Evolutionary conservation across 2,888 invertebrate genomes (phyloP).

Genomic region (Oscheius onirici): DNA sequence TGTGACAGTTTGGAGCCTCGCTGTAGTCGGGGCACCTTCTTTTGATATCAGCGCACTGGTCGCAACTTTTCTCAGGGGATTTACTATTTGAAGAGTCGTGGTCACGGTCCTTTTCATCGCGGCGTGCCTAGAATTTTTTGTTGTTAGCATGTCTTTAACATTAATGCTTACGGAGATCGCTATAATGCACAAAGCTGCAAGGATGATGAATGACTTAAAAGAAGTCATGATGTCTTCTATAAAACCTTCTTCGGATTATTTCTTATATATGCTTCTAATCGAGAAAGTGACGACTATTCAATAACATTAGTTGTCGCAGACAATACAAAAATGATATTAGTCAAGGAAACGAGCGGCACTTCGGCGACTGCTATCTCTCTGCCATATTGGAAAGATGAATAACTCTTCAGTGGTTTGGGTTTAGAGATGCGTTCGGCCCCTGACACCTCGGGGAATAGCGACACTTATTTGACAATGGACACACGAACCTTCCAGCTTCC

Average conservation of each 20-base stretch:
- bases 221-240: background rate
- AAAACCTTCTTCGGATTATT: no score
- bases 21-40: background rate
- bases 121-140: no score
- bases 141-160: no score
- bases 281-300: no score
- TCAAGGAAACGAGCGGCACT: no score
- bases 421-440: slow-evolving; percentile 16
- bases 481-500: slow-evolving; percentile 13
- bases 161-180: background rate
- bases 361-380: no score
- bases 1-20: background rate
- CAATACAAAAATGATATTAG: no score
- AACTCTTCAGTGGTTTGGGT: slow-evolving; percentile 24
- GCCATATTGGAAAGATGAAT: slow-evolving; percentile 14
- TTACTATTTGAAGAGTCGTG: background rate
- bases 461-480: slow-evolving; percentile 28
- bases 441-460: slow-evolving; percentile 30
- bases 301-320: no score
- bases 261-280: no score
- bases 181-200: background rate
- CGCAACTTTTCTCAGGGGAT: background rate
- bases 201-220: background rate
- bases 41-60: background rate
- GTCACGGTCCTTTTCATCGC: background rate